Base-by-base conservation (phyloP, 1,140 invertebrate species). In the Metopolophium dirhodum region DNA sequence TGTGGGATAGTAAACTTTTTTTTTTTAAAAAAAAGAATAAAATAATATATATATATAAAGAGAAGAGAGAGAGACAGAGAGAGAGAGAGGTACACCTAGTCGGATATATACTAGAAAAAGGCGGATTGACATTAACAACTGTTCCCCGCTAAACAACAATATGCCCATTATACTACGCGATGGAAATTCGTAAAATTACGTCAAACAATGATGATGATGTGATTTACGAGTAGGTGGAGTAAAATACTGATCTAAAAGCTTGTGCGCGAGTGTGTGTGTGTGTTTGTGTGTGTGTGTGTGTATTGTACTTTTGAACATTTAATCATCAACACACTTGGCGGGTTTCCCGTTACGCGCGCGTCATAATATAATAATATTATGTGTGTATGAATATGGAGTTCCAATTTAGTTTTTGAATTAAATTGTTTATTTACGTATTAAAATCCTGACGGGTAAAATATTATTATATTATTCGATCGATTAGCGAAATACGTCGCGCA, bases 181-280 rank as follows among this genome's bases (percentile, higher is more conserved):
- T 85, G 20, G n/a, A 85, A 83, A 85, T 83, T 45, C 45, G 22
- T 49, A 83, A 82, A 49, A 82, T 85, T 26, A 26, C 51, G 41
- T 92, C 61, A 92, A 83, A 91, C 90, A 91, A 92, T 83, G 47
- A 82, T 41, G 47, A 82, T 37, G n/a, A 49, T 82, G 22, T 92
- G 47, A 92, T 92, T 92, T 92, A 92, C 77, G 91, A 92, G 61
- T 82, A 92, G 91, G 61, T 82, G 90, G 90, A 91, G 37, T 47
- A 82, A 30, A 30, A 86, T 45, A 45, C 37, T 45, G 41, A 22
- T 86, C 41, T 86, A 47, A 86, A 47, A 11, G 85, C 7, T 26
- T 14, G 26, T 30, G 47, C 30, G 47, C 14, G 49, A 11, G 30
- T 6, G 30, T 51, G 20, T 35, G 35, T 3, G 22, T 23, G n/a